A percentile compares a stretch with the other conserved stretches of the same genome.
Evolutionary conservation across 2,888 invertebrate species (phyloP).

Genomic region (Eilema caniola): DNA sequence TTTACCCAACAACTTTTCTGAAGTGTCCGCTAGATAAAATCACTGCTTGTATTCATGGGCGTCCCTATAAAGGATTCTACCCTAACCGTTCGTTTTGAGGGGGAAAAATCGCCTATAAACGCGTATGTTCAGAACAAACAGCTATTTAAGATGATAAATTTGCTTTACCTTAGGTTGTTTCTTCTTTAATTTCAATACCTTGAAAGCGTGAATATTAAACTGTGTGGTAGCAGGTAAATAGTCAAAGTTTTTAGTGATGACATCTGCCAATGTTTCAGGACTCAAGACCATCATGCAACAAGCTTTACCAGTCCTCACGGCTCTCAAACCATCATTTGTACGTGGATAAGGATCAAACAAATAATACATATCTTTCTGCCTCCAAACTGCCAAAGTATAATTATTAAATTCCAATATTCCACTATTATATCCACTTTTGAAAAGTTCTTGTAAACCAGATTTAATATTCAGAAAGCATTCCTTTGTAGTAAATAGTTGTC

Average conservation of each 20-base stretch:
- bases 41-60: background rate
- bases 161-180: conserved; percentile 68
- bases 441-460: conserved; percentile 82
- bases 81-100: background rate
- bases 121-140: background rate
- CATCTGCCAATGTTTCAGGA: conserved; percentile 85
- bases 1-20: too few relatives aligned
- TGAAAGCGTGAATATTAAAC: conserved; percentile 88
- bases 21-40: background rate
- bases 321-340: conserved; percentile 84
- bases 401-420: conserved; percentile 88
- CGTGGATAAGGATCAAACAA: conserved; percentile 90
- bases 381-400: conserved; percentile 87
- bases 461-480: conserved; percentile 84
- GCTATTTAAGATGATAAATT: background rate
- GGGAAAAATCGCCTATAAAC: background rate
- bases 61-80: background rate
- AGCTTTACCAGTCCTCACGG: conserved; percentile 86
- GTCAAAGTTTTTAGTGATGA: conserved; percentile 84
- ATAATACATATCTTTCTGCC: conserved; percentile 88
- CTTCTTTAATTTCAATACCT: conserved; percentile 85
- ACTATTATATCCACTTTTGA: conserved; percentile 77
- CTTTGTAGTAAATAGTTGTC: conserved; percentile 81
- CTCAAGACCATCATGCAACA: conserved; percentile 89
- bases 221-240: conserved; percentile 79